phyloP scores from a whole-genome alignment of 1,140 invertebrate species.

The Cryptotermes secundus region DNA sequence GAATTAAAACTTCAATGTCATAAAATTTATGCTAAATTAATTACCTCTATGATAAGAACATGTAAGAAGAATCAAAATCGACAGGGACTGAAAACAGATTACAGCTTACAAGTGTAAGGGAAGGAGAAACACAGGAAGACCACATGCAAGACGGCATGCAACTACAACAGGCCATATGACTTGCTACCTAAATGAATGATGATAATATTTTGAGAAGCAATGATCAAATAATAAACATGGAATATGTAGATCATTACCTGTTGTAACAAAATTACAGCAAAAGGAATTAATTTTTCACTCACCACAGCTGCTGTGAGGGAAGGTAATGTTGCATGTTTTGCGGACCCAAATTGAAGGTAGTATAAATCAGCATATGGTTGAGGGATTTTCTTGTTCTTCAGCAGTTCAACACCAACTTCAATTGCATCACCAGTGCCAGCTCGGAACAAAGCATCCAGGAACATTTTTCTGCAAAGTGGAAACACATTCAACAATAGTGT shows the following conservation, averaged over 20 bases:
- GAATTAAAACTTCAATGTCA: no score
- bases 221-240: background rate
- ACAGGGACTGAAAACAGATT: no score
- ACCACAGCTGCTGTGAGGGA: constrained; percentile 67
- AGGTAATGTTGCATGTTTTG: constrained; percentile 69
- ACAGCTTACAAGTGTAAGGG: no score
- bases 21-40: no score
- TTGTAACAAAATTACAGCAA: no score
- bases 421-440: constrained; percentile 74
- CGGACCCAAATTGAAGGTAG: constrained; percentile 66
- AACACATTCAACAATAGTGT: background rate
- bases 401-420: constrained; percentile 68
- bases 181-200: background rate
- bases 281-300: constrained; percentile 44
- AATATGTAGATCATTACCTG: no score
- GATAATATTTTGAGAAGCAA: background rate
- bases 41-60: no score
- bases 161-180: no score
- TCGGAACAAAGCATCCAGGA: constrained; percentile 74
- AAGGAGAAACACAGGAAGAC: no score
- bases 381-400: constrained; percentile 66
- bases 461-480: constrained; percentile 57
- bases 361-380: constrained; percentile 62
- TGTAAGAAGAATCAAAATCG: no score
- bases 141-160: no score